Evolutionary conservation across 2,888 invertebrate genomes (phyloP), one percentile per base, ranked within the genome.

Genomic region (Pyrochroa serraticornis): DNA sequence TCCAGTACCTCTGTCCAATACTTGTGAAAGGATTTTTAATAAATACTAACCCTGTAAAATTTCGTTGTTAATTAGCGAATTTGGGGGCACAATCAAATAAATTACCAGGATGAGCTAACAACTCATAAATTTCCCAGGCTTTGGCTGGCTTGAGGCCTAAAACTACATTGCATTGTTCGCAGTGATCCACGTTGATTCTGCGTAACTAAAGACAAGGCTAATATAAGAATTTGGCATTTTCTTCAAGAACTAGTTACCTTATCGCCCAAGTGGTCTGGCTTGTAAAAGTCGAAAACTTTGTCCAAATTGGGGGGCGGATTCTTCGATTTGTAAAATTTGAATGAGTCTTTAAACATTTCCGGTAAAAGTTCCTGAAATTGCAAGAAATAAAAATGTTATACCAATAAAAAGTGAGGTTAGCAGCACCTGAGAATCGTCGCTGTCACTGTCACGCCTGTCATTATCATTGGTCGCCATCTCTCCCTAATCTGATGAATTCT

Each of bases 21-120:
- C 79, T 64, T 30, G 89, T 90, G 75, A 96, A 97, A 9, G 95
- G 94, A 79, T 95, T 94, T 68, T 82, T 83, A 56, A 97, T 89
- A 47, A 92, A 84, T 65, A 92, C 78, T 45, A 96, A 82, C n/a
- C 95, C 88, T 85, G 69, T 49, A 72, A 74, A 54, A 32, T 14
- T 41, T 36, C 1, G 49, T 46, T 48, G 34, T 42, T 31, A 39
- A 52, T 12, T 36, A 31, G n/a, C 42, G 12, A 13, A 22, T 32
- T 43, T 42, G 3, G 45, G 6, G 8, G 35, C 13, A 36, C 14
- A 22, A 7, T 3, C 8, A n/a, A 3, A 14, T 49, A 42, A 47
- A 31, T 42, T 74, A 81, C 84, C 92, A 58, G 89, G 86, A 63
- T 86, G 83, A 34, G 82, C 75, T n/a, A 70, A 67, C 14, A 92